Conservation (phyloP, 1,140 invertebrate genomes). For the Wiebesia pumilae region DNA sequence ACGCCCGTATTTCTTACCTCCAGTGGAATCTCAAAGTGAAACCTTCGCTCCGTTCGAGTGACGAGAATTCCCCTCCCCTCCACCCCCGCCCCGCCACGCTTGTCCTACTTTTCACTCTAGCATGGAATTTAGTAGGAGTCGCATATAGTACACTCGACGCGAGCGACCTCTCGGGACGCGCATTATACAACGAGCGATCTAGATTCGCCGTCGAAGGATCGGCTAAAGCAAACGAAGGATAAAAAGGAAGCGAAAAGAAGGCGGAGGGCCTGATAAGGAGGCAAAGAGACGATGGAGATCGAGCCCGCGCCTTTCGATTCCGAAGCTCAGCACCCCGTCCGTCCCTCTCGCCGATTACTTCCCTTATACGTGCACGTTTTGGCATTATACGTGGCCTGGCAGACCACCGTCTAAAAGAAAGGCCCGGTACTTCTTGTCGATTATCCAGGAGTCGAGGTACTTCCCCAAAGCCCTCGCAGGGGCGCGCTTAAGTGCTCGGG, state of each 20-base stretch:
- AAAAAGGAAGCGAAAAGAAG: slow-evolving; percentile 10
- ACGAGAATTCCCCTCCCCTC: background rate
- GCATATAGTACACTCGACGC: slow-evolving; percentile 2
- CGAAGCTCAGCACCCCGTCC: background rate
- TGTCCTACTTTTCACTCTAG: slow-evolving; percentile 5
- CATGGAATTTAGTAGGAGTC: background rate
- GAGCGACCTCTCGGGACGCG: background rate
- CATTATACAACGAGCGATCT: slow-evolving; percentile 5
- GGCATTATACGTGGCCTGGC: no score
- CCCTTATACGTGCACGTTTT: slow-evolving; percentile 28
- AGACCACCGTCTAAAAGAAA: no score
- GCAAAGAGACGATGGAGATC: no score
- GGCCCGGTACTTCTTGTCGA: slow-evolving; percentile 11
- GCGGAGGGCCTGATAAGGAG: background rate
- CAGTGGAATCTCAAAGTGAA: slow-evolving; percentile 35
- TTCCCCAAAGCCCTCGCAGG: background rate
- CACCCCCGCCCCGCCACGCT: no score
- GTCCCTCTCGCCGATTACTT: background rate
- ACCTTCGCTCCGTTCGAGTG: slow-evolving; percentile 1
- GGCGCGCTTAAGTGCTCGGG: background rate
- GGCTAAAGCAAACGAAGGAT: slow-evolving; percentile 32
- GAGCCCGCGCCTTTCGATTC: background rate
- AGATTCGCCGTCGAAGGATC: slow-evolving; percentile 1
- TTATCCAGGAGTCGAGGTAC: slow-evolving; percentile 18
- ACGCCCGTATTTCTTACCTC: background rate